A percentile compares a stretch with the other conserved stretches of the same genome.
Evolutionary conservation across 2,888 invertebrate genomes (phyloP).

Genomic region (Calliopum simillimum): DNA sequence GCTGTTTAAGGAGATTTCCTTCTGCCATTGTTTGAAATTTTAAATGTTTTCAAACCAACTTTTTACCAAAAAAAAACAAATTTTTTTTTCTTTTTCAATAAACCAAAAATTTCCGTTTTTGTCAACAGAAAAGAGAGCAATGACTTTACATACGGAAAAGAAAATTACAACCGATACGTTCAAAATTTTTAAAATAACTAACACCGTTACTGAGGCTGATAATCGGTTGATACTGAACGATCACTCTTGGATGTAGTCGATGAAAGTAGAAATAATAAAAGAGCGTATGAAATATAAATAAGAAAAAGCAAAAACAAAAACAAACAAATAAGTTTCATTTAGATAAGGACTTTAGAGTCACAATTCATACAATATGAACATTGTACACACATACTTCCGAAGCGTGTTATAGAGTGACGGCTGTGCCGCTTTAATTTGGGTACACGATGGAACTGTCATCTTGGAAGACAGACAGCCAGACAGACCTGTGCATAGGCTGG

Average conservation of each 20-base stretch:
- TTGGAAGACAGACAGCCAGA: not conserved
- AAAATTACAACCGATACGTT: conserved; percentile 32
- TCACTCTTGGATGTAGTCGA: conserved; percentile 28
- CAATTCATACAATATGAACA: not conserved
- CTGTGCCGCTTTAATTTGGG: no score
- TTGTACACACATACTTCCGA: not conserved
- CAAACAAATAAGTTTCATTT: conserved; percentile 42
- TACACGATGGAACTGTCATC: no score
- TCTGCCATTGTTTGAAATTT: conserved; percentile 48
- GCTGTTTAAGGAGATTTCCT: conserved; percentile 38
- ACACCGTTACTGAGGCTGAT: conserved; percentile 23
- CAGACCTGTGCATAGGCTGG: not conserved
- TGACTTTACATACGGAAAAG: not conserved
- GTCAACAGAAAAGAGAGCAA: not conserved
- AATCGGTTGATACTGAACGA: not conserved
- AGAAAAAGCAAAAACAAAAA: conserved; percentile 29
- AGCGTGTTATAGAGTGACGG: not conserved
- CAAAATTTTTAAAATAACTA: conserved; percentile 45
- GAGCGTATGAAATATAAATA: conserved; percentile 4
- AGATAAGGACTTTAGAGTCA: conserved; percentile 43
- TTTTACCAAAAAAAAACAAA: no score
- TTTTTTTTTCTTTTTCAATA: no score
- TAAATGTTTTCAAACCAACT: no score
- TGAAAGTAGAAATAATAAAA: conserved; percentile 19
- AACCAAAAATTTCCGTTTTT: no score